Evolutionary conservation across 92 coral and sea anemone species (phyloP).

Genomic region (Actinernus sp.): DNA sequence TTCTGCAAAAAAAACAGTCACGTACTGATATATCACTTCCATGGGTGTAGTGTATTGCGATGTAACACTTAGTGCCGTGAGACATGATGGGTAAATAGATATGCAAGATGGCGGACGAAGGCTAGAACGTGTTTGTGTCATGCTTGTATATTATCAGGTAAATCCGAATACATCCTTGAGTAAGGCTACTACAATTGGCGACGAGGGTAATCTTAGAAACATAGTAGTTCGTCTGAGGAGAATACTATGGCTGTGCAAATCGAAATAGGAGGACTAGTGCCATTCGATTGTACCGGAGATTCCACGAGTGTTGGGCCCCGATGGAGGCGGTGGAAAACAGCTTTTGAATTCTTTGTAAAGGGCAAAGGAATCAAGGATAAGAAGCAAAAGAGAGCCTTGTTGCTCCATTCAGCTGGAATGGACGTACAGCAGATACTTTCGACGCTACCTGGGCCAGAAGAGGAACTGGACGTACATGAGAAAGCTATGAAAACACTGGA

Average conservation of each 20-base stretch:
- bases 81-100: too few relatives aligned
- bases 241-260: background rate
- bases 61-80: too few relatives aligned
- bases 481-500: slow-evolving; percentile 53
- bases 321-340: slow-evolving; percentile 62
- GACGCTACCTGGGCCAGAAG: slow-evolving; percentile 47
- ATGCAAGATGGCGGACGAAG: too few relatives aligned
- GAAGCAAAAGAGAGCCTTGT: slow-evolving; percentile 57
- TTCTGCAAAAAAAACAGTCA: too few relatives aligned
- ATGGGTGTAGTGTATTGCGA: too few relatives aligned
- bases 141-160: too few relatives aligned
- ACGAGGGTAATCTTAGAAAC: too few relatives aligned
- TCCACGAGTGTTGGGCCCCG: slow-evolving; percentile 52
- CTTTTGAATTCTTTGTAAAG: slow-evolving; percentile 62
- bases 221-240: slow-evolving; percentile 1
- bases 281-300: slow-evolving; percentile 60
- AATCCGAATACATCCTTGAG: too few relatives aligned
- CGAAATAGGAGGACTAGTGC: slow-evolving; percentile 43
- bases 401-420: slow-evolving; percentile 59
- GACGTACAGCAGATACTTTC: slow-evolving; percentile 67
- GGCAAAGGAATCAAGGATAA: slow-evolving; percentile 59
- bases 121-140: too few relatives aligned
- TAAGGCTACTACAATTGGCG: too few relatives aligned
- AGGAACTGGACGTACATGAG: slow-evolving; percentile 44
- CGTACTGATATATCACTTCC: too few relatives aligned